Base-by-base conservation (phyloP, 2,888 invertebrate species). In the Microctonus hyperodae region DNA sequence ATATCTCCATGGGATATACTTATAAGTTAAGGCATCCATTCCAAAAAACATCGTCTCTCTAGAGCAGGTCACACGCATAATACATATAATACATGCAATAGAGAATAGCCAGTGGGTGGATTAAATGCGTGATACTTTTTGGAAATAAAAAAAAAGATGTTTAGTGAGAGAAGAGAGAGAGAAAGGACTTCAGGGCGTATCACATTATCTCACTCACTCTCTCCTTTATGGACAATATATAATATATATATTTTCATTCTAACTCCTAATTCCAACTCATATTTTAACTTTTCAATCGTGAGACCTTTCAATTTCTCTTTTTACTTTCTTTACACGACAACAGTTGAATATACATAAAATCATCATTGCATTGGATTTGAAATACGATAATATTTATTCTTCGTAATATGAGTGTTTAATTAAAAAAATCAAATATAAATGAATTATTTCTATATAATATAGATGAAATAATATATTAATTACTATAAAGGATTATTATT, bases 181-280 rank as follows among this genome's bases (percentile, higher is more conserved):
- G n/a, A n/a, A n/a, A n/a, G n/a, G 23, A 1, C 2, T 60, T 40
- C 48, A 66, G 61, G 61, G 61, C 66, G 66, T 66, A 61, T 56
- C 61, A 31, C 35, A 11, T 35, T n/a, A n/a, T 22, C 16, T n/a
- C n/a, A 13, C 23, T 37, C 25, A 11, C 37, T 44, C 44, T 48
- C 10, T 23, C 16, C 10, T 11, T 20, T 13, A 22, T 22, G 22
- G 58, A 31, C 57, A n/a, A 33, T 16, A 20, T 22, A n/a, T 20
- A 33, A 35, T 35, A 33, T 22, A 33, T 25, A 11, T 13, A 37
- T 40, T 9, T 22, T 22, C 44, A 11, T 44, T 22, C n/a, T 44
- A 59, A 44, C n/a, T 40, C n/a, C 40, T 48, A 22, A 28, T 48
- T 48, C 3, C 31, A 56, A 16, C 11, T 11, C 28, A 28, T 28